Base-by-base conservation (phyloP, 1,140 invertebrate genomes). In the Drosophila guanche region DNA sequence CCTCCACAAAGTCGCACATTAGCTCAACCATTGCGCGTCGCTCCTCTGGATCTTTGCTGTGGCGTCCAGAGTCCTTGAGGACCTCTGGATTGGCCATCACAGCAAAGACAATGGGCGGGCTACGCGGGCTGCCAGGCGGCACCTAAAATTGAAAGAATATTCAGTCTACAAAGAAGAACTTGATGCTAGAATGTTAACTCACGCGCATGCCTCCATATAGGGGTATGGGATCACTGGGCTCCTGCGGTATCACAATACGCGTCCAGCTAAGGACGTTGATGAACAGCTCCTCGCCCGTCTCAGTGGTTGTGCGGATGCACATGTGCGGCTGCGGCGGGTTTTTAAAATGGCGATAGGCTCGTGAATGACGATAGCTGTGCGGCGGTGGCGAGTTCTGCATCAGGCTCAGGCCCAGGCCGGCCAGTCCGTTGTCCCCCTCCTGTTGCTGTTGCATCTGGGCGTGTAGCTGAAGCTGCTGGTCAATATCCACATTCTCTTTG, bases 301-400 rank as follows among this genome's bases (percentile, higher is more conserved):
- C 92, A 70, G 94, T 92, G 57, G 92, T 94, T 73, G 95, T 94
- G 78, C 94, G 93, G 74, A 95, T 95, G 91, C 95, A 95, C 95
- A 95, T 95, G 88, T 95, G 94, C 23, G 95, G 95, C 62, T 95
- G 95, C 5, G 95, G 95, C 57, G 95, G 95, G 85, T 95, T 95
- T 85, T 95, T 95, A 65, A 95, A 95, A 71, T 94, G 92, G 51
- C 94, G 92, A 86, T 93, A 93, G 50, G 92, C 93, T 71, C 93
- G 91, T 33, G 93, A 93, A 46, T 91, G 91, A 23, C 93, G 91
- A 55, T 91, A 91, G 57, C 90, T 91, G 54, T 91, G 90, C 10
- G 90, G 90, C 20, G 90, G 90, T 20, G 90, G 90, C 3, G 90
- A 91, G 23, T 88, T 79, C 57, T 91, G 90, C 78, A 91, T 90